Evolutionary conservation across 2,113 vertebrate species (phyloP).

Genomic region (Neotragus moschatus): DNA sequence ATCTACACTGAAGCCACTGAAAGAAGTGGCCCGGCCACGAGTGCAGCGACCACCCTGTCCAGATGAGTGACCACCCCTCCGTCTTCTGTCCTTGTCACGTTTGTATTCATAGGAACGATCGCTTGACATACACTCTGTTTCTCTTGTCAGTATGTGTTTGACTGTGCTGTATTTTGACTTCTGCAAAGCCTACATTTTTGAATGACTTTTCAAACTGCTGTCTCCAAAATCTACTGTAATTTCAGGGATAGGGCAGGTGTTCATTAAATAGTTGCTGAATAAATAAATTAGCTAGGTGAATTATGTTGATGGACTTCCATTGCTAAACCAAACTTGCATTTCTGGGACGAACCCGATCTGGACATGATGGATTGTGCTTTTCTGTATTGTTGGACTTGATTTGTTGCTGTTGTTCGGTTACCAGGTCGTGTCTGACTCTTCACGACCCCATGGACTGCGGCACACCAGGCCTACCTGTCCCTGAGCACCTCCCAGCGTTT

Average conservation of each 20-base stretch:
- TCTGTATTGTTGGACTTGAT: not conserved
- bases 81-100: not conserved
- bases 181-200: not conserved
- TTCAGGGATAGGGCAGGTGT: not conserved
- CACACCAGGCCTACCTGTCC: not conserved
- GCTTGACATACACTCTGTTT: not conserved
- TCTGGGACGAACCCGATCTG: not conserved
- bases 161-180: not conserved
- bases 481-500: not conserved
- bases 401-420: not conserved
- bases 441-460: not conserved
- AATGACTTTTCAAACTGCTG: not conserved
- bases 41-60: accelerated
- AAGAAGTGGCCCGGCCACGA: accelerated
- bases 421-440: not conserved
- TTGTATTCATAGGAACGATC: not conserved
- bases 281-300: not conserved
- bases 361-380: not conserved
- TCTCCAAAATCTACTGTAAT: not conserved
- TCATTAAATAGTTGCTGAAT: not conserved
- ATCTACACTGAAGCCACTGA: not conserved
- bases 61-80: accelerated
- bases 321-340: not conserved
- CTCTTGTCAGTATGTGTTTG: not conserved
- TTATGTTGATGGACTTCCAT: not conserved